Conservation (phyloP, 2,797 vertebrate genomes). For the Toxotes lorentzi region DNA sequence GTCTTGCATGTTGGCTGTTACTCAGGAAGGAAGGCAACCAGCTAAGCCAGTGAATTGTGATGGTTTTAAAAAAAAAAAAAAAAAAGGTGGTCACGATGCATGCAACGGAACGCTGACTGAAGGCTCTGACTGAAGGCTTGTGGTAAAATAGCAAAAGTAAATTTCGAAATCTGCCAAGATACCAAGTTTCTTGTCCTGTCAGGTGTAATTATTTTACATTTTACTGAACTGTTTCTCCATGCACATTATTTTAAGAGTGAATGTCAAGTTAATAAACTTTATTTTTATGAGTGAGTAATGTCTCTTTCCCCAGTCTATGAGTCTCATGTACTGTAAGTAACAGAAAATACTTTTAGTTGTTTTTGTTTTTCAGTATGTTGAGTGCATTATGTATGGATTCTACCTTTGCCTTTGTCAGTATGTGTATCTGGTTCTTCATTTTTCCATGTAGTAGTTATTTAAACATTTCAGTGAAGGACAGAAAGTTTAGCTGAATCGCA, state of each 20-base stretch:
- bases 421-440: not conserved
- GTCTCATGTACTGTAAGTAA: not conserved
- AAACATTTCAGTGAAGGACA: not conserved
- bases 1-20: conserved; percentile 1
- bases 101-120: not conserved
- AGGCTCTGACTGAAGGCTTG: not conserved
- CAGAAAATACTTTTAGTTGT: too few species aligned
- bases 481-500: not conserved
- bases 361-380: too few species aligned
- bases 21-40: conserved; percentile 14
- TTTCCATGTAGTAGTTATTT: not conserved
- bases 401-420: not conserved
- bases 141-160: not conserved
- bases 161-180: conserved; percentile 9
- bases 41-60: not conserved
- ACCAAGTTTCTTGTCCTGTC: not conserved
- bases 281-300: not conserved
- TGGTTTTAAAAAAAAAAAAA: conserved; percentile 1
- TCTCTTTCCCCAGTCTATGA: not conserved
- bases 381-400: too few species aligned
- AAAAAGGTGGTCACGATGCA: not conserved
- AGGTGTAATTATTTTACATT: not conserved
- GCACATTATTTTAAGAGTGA: not conserved
- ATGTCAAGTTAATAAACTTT: conserved; percentile 27
- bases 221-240: not conserved